Percentiles rank a stretch among this genome's conserved stretches.
Conservation (phyloP, 2,888 invertebrate species). For the Tipula lateralis region DNA sequence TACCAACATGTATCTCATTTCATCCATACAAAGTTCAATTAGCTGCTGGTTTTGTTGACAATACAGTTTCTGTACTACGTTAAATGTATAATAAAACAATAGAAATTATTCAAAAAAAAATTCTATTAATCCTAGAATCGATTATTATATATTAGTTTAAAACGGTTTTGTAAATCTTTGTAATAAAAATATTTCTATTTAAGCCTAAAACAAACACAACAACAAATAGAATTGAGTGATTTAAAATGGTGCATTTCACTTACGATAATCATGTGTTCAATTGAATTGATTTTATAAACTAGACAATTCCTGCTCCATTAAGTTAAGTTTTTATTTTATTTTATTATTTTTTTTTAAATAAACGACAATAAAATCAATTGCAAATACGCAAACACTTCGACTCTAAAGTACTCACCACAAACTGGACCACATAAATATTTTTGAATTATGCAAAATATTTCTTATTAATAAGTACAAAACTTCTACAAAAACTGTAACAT, state of each 20-base stretch:
- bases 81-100: background rate
- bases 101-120: background rate
- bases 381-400: background rate
- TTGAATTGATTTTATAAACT: conserved; percentile 11
- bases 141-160: background rate
- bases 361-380: background rate
- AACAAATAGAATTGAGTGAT: background rate
- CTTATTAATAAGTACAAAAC: background rate
- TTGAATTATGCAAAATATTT: conserved; percentile 4
- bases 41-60: conserved; percentile 83
- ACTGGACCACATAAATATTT: background rate
- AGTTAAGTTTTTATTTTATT: background rate
- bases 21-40: conserved; percentile 80
- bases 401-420: background rate
- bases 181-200: background rate
- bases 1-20: conserved; percentile 82
- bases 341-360: background rate
- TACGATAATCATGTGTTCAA: background rate
- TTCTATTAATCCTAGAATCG: background rate
- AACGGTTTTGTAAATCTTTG: background rate
- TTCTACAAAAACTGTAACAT: background rate
- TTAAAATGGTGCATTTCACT: conserved; percentile 7
- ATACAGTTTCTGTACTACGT: conserved; percentile 64
- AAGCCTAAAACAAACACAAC: background rate
- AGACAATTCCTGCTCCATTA: background rate